A percentile compares a stretch with the other conserved stretches of the same genome.
Conservation (phyloP, 2,797 vertebrate species). For the Acanthornis magna region DNA sequence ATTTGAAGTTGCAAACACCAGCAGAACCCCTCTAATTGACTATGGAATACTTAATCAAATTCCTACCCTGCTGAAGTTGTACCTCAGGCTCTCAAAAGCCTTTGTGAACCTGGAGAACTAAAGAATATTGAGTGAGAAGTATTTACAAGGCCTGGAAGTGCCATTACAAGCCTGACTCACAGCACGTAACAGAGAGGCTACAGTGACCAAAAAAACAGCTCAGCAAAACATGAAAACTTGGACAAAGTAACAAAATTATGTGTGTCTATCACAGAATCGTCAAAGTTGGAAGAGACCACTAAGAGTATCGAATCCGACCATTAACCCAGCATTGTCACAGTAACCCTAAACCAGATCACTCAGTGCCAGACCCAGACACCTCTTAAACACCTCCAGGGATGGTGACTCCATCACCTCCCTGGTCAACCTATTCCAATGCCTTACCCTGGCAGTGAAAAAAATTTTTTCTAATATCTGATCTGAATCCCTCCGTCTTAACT, state of each 20-base stretch:
- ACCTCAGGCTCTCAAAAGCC: neutral
- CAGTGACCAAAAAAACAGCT: neutral
- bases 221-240: accelerated
- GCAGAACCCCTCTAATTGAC: neutral
- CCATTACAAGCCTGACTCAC: neutral
- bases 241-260: accelerated
- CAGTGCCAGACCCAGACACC: neutral
- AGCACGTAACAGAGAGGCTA: accelerated
- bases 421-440: neutral
- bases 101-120: neutral
- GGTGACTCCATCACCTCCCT: neutral
- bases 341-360: neutral
- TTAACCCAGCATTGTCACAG: neutral
- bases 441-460: neutral
- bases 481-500: neutral
- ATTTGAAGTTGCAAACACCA: neutral
- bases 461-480: neutral
- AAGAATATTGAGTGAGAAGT: accelerated
- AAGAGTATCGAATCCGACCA: neutral
- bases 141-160: neutral
- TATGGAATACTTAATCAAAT: neutral
- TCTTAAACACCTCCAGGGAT: neutral
- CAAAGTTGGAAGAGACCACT: neutral
- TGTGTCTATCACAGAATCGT: neutral
- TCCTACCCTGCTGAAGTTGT: accelerated